phyloP scores from a whole-genome alignment of 2,888 invertebrate genomes.

The Erebia aethiops region DNA sequence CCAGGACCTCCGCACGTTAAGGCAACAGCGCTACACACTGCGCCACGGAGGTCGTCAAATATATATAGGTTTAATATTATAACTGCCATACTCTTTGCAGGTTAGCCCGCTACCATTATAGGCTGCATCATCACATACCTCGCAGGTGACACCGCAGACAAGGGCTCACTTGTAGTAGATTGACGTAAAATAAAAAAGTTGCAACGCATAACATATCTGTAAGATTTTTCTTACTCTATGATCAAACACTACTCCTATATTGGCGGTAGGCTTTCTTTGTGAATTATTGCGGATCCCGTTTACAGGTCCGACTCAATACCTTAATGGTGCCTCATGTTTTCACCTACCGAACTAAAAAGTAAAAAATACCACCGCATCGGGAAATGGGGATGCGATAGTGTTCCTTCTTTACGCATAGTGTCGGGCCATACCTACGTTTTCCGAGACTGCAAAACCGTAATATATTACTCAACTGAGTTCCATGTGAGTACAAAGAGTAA shows the following conservation, averaged over 20 bases:
- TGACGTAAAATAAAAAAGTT: too few relatives aligned
- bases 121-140: too few relatives aligned
- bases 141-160: too few relatives aligned
- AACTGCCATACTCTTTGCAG: too few relatives aligned
- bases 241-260: constrained; percentile 39
- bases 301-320: constrained; percentile 69
- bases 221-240: constrained; percentile 28
- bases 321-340: constrained; percentile 69
- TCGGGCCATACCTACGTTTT: neutral
- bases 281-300: constrained; percentile 75
- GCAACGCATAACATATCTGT: too few relatives aligned
- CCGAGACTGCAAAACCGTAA: neutral
- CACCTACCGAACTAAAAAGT: constrained; percentile 66
- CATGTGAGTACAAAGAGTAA: neutral
- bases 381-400: constrained; percentile 46
- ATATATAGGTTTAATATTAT: too few relatives aligned
- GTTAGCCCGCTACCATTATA: too few relatives aligned
- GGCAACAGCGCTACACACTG: too few relatives aligned
- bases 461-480: neutral
- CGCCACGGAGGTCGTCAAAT: too few relatives aligned
- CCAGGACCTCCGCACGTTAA: too few relatives aligned
- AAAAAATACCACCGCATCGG: constrained; percentile 57
- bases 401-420: constrained; percentile 30
- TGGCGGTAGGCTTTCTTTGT: constrained; percentile 69
- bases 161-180: too few relatives aligned